These are phyloP conservation scores for Mythimna vitellina DNA, from an alignment of 2,888 invertebrate genomes.

Conservation along the genomic window DNA sequence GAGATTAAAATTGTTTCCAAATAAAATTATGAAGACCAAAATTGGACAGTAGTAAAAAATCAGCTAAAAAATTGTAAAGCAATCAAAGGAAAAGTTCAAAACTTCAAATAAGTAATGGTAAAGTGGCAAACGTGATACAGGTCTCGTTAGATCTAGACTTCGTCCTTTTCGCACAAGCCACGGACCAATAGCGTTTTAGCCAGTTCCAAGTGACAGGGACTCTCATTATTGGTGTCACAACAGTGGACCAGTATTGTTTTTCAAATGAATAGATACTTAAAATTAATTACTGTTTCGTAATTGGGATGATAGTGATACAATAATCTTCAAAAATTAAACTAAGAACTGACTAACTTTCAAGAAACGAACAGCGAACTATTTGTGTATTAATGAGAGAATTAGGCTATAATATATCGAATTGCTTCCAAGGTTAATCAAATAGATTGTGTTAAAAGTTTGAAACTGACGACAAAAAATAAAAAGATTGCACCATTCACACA, in stretches of 20 bases:
- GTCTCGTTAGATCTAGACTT: conserved; percentile 43
- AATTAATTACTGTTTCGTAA: neutral
- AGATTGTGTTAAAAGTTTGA: conserved; percentile 24
- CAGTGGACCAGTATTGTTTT: conserved; percentile 46
- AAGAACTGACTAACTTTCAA: neutral
- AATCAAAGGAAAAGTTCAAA: neutral
- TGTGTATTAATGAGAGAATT: conserved; percentile 2
- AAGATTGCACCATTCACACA: conserved; percentile 56
- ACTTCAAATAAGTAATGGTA: conserved; percentile 16
- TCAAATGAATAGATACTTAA: conserved; percentile 28
- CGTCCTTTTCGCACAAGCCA: conserved; percentile 62
- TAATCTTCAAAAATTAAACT: neutral
- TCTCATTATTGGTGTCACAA: conserved; percentile 59
- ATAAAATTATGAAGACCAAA: neutral
- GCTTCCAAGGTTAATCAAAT: conserved; percentile 47
- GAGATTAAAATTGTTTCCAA: neutral
- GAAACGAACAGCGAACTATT: neutral
- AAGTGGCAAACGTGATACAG: conserved; percentile 33
- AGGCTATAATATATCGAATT: conserved; percentile 7
- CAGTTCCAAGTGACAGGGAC: conserved; percentile 54
- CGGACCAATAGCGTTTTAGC: conserved; percentile 56
- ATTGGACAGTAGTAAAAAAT: neutral
- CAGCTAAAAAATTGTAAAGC: neutral
- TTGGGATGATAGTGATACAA: neutral
- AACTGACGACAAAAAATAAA: conserved; percentile 37